Percentiles rank a stretch among this genome's conserved stretches.
Evolutionary conservation across 2,113 vertebrate species (phyloP).

Genomic region (Prolemur simus): DNA sequence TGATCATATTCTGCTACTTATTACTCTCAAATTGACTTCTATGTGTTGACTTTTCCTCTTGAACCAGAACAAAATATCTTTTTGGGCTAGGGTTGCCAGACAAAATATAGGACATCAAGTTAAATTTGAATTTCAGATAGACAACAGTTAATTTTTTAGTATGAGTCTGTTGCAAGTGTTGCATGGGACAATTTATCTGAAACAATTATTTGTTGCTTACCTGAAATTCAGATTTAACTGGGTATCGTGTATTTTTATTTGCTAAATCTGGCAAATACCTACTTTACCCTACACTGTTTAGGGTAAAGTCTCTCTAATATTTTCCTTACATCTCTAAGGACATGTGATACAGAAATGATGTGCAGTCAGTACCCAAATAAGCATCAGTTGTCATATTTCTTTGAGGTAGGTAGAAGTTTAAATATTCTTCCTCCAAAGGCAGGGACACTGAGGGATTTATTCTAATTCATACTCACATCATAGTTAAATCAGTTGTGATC

Average conservation of each 20-base stretch:
- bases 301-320: neutral
- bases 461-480: neutral
- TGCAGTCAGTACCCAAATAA: neutral
- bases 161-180: neutral
- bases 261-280: neutral
- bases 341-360: neutral
- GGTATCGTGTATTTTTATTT: neutral
- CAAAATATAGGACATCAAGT: neutral
- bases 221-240: conserved; percentile 7
- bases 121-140: conserved; percentile 43
- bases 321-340: neutral
- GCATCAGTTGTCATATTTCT: neutral
- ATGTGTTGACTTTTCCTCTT: conserved; percentile 1
- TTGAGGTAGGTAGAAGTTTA: neutral
- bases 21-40: neutral
- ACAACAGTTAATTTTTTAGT: neutral
- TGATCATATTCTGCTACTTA: neutral
- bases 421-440: conserved; percentile 3
- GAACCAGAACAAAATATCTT: conserved; percentile 20
- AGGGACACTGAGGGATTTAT: conserved; percentile 14
- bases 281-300: neutral
- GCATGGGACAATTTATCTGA: neutral
- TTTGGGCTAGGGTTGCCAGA: neutral
- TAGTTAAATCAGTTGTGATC: neutral
- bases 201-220: neutral